A percentile compares a stretch with the other conserved stretches of the same genome.
phyloP scores from a whole-genome alignment of 2,797 vertebrate species.

The Oceanodroma leucorhoa region DNA sequence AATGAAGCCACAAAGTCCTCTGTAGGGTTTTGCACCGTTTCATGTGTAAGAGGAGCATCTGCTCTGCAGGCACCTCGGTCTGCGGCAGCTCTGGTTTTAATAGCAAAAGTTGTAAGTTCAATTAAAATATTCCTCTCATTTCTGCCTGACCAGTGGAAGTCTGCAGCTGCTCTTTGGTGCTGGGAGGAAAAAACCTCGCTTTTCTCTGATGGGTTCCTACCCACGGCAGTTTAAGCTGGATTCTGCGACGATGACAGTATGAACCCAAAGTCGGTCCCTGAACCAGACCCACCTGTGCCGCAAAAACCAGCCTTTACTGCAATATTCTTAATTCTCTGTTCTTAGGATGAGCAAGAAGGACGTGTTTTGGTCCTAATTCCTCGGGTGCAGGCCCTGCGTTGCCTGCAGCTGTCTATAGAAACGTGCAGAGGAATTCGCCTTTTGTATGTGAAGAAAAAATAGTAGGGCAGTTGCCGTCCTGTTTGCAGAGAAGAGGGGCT shows the following conservation, averaged over 20 bases:
- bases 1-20: not conserved
- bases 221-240: not conserved
- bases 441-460: not conserved
- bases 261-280: not conserved
- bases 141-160: not conserved
- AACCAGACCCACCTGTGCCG: not conserved
- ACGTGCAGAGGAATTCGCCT: not conserved
- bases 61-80: not conserved
- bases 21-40: not conserved
- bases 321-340: not conserved
- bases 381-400: not conserved
- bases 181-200: not conserved
- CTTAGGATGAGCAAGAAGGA: not conserved
- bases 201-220: not conserved
- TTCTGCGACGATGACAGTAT: accelerated
- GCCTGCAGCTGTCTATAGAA: not conserved
- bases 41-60: not conserved
- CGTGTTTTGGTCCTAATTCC: not conserved
- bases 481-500: not conserved
- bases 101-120: not conserved
- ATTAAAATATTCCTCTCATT: not conserved
- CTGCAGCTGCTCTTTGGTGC: not conserved
- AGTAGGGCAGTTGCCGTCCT: not conserved
- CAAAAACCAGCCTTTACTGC: not conserved
- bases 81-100: not conserved